phyloP scores from a whole-genome alignment of 2,797 vertebrate species.

The Oophaga sylvatica region DNA sequence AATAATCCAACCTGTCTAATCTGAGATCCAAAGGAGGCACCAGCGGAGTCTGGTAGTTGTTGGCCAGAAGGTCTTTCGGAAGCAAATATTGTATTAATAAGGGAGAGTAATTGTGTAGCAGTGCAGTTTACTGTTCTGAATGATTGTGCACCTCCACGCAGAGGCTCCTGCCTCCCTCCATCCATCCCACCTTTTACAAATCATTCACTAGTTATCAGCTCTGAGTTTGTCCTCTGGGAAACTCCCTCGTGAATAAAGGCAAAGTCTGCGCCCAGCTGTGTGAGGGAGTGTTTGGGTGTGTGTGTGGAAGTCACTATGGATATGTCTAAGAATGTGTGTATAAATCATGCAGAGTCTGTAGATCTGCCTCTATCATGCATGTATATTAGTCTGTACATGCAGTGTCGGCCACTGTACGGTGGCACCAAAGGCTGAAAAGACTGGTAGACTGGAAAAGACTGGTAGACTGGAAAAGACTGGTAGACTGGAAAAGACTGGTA shows the following conservation, averaged over 20 bases:
- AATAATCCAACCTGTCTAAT: too few species aligned
- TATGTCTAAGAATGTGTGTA: conserved; percentile 52
- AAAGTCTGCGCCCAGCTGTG: conserved; percentile 56
- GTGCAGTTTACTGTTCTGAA: background rate
- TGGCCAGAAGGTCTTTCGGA: background rate
- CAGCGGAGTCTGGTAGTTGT: background rate
- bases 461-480: background rate
- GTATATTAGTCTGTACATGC: background rate
- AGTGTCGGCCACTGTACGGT: background rate
- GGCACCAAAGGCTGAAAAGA: background rate
- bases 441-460: background rate
- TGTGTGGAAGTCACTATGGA: conserved; percentile 48
- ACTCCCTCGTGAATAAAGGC: conserved; percentile 56
- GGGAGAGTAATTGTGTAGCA: background rate
- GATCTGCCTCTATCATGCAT: background rate
- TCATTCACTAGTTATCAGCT: conserved; percentile 54
- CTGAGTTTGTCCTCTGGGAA: conserved; percentile 57
- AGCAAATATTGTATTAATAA: background rate
- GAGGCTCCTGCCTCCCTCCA: background rate
- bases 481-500: background rate
- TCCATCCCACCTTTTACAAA: conserved; percentile 23
- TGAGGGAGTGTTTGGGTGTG: conserved; percentile 56
- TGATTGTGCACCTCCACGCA: background rate
- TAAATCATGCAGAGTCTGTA: conserved; percentile 2
- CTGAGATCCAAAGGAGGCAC: too few species aligned